phyloP scores from a whole-genome alignment of 2,113 vertebrate genomes.

The human region GRCh38 chr15:34691501-34692000 shows the following conservation, averaged over 20 bases:
- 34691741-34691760: background rate
- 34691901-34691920: background rate
- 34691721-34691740: background rate
- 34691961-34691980: background rate
- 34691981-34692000: background rate
- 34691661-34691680: background rate
- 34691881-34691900: background rate
- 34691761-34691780: background rate
- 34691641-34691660: background rate
- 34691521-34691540: background rate
- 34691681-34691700: background rate
- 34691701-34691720: background rate
- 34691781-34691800: background rate
- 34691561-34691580: background rate
- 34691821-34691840: background rate
- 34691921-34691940: background rate
- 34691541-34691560: background rate
- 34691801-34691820: background rate
- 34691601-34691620: background rate
- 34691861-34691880: background rate
- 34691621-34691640: background rate
- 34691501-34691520: background rate
- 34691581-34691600: background rate
- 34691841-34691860: background rate
- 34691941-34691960: background rate